Base-by-base conservation (phyloP, 2,888 invertebrate genomes). In the Emesis russula region DNA sequence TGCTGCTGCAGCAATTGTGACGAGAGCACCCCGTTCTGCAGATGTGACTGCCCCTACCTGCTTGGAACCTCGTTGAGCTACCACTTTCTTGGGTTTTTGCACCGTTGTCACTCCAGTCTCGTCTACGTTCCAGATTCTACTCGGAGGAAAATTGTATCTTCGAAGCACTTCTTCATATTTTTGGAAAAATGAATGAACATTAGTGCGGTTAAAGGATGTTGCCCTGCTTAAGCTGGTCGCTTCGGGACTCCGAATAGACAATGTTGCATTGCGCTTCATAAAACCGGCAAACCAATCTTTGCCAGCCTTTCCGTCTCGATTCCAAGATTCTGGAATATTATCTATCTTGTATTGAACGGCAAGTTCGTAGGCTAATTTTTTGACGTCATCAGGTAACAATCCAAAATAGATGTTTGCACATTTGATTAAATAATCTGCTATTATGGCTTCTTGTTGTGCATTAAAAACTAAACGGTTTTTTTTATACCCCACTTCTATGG, bases 341-440 rank as follows among this genome's bases (percentile, higher is more conserved):
- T 63, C 15, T n/a, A 41, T 41, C 13, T 41, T 36, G 25, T 41
- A 41, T 18, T 41, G 13, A 13, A 68, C 25, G 18, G 66, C 78
- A 68, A 63, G 66, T 36, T 63, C 15, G 44, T 77, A 77, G 13
- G 71, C 77, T 71, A 83, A 71, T 76, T 83, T 71, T 38, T 6
- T 70, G 9, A 58, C 70, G 38, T 79, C 48, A 31, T 44, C 31
- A n/a, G 79, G 79, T 13, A 70, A n/a, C 13, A 79, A 44, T 38
- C 79, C 70, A 79, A 79, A 70, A 66, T 48, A 79, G 33, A 79
- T 79, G 41, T 25, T 18, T 9, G 70, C 68, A 70, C 79, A 79
- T 48, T 70, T 70, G 44, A 79, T 15, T 68, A 79, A 70, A 70
- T 79, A 79, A 13, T 68, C 33, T 13, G 48, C 70, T 66, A 70